Conservation (phyloP, 2,888 invertebrate species). For the Eilema sororculum region DNA sequence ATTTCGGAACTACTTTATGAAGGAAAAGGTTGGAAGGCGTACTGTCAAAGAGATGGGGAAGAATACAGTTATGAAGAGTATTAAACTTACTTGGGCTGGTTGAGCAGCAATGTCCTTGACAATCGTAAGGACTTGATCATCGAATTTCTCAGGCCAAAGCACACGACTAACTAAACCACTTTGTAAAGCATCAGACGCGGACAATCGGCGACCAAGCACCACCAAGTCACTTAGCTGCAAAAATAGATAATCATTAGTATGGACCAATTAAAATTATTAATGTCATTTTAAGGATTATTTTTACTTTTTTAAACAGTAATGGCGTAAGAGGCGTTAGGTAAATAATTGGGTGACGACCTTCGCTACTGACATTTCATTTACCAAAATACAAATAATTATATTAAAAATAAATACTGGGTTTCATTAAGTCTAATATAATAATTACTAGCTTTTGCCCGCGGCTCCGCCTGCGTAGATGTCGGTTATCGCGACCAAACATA, state of each 20-base stretch:
- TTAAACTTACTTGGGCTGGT: conserved; percentile 90
- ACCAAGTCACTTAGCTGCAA: conserved; percentile 75
- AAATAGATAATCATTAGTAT: conserved; percentile 10
- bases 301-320: not conserved
- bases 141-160: conserved; percentile 92
- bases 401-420: not conserved
- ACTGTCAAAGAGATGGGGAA: conserved; percentile 77
- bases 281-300: not conserved
- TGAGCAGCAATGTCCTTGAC: conserved; percentile 90
- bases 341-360: too few species aligned
- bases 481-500: too few species aligned
- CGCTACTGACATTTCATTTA: too few species aligned
- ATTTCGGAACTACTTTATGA: conserved; percentile 86
- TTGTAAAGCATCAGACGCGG: conserved; percentile 92
- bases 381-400: too few species aligned
- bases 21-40: conserved; percentile 86
- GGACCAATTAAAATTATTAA: not conserved
- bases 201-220: conserved; percentile 90
- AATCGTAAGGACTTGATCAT: conserved; percentile 90
- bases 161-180: conserved; percentile 93
- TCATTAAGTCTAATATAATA: not conserved
- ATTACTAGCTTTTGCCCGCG: too few species aligned
- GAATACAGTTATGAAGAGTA: conserved; percentile 72
- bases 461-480: too few species aligned
- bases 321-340: too few species aligned